Base-by-base conservation (phyloP, 2,797 vertebrate species). In the Sphaeramia orbicularis region DNA sequence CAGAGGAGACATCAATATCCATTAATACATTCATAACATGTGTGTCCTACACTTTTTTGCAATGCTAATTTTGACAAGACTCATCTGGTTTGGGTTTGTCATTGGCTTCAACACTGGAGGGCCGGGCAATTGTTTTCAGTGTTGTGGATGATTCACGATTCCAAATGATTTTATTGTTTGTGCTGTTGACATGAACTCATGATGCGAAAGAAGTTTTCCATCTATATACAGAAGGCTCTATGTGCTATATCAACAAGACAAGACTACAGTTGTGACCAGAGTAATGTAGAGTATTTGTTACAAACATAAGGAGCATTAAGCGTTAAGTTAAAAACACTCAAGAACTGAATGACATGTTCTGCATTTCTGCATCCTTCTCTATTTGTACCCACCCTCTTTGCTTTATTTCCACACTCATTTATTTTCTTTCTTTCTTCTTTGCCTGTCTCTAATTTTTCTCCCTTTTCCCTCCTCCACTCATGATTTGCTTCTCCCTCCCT, bases 401-500 rank as follows among this genome's bases (percentile, higher is more conserved):
- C 19, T 64, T 74, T 58, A 49, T 73, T 78, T 82, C 51, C 19
- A 65, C 57, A 27, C 37, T 52, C 37, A 13, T 59, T 51, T 18
- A 8, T 4, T 30, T 15, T 57, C 50, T 53, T 27, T 77, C 42
- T 42, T n/a, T 51, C 21, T 53, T 47, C 36, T 67, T 56, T 16
- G 38, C 53, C 58, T 37, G 18, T 49, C 61, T 64, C 18, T 60
- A 21, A 42, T 10, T 35, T 50, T 37, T 40, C 51, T 52, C 43
- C 16, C 16, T 15, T 43, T 65, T 72, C 61, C 32, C 65, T 53
- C 51, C 64, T 59, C 32, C 21, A 32, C 74, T 74, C 41, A 32
- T 49, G 32, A 42, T 49, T 63, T 69, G 54, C 68, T 44, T 42
- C 65, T 62, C 63, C 64, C 76, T 64, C 80, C 72, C 69, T 65